Base-by-base conservation (phyloP, 2,888 invertebrate species). In the Fragum whitleyi region DNA sequence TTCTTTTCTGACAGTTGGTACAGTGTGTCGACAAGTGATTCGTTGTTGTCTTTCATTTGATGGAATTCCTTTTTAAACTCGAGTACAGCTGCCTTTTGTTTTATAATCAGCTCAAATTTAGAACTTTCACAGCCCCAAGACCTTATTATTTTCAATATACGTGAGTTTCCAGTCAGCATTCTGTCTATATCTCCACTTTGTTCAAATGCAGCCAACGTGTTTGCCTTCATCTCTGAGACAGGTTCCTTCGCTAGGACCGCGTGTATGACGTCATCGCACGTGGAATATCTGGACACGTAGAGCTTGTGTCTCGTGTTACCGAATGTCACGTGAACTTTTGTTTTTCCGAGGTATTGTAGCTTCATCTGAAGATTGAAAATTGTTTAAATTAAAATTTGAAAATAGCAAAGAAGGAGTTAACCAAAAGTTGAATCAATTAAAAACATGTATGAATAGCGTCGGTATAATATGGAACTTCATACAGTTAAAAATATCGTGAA, bases 231-330 rank as follows among this genome's bases (percentile, higher is more conserved):
- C 6, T 67, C 23, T n/a, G 69, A 21, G 3, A 73, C 19, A 23
- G 62, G 67, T 36, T 36, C 19, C 68, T 72, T 73, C 28, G 55
- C 32, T 5, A 73, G 36, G 21, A 82, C 21, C 73, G 68, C 69
- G 39, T 82, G 78, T 55, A 78, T 73, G 26, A 82, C 81, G 72
- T 82, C 81, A 78, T 69, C 55, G 57, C 78, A 75, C 11, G 81
- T 82, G 47, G 78, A 68, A 61, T 78, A 76, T 26, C 72, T 78
- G 3, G 81, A 75, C 11, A 82, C 75, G 29, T 78, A 69, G 29
- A 82, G 61, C 16, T 70, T n/a, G 19, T 53, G 2, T 28, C 9
- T 62, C 11, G 61, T 76, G 1, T 74, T 74, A 59, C 77, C 61
- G 23, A 71, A 81, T 16, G 47, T 28, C 21, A 81, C 70, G n/a